Evolutionary conservation across 1,140 invertebrate genomes (phyloP).

Genomic region (Drosophila saltans): DNA sequence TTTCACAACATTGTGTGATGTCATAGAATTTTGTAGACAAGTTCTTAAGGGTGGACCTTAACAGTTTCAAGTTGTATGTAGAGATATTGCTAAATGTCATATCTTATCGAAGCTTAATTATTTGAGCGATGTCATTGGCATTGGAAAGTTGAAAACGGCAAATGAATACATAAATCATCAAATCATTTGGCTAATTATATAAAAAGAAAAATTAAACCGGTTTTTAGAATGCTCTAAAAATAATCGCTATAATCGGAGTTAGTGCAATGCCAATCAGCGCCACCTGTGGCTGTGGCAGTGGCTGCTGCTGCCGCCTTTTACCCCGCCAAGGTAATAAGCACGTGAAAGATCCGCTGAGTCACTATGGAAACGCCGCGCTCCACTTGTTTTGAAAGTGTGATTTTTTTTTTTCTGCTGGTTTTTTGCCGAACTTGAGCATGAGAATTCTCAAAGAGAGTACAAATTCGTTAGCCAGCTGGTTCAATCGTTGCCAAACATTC

Average conservation of each 20-base stretch:
- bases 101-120: slow-evolving; percentile 5
- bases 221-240: slow-evolving; percentile 58
- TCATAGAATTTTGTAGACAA: neutral
- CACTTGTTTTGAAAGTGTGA: slow-evolving; percentile 61
- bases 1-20: slow-evolving; percentile 17
- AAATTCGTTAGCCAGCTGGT: slow-evolving; percentile 39
- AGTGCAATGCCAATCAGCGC: slow-evolving; percentile 41
- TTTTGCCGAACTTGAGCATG: slow-evolving; percentile 3
- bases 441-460: slow-evolving; percentile 42
- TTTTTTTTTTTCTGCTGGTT: slow-evolving; percentile 39
- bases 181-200: slow-evolving; percentile 29
- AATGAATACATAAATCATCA: slow-evolving; percentile 4
- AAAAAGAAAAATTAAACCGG: slow-evolving; percentile 28
- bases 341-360: slow-evolving; percentile 69
- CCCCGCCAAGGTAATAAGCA: slow-evolving; percentile 70
- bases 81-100: neutral
- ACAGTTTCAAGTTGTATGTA: neutral
- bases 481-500: slow-evolving; percentile 55
- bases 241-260: slow-evolving; percentile 29
- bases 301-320: slow-evolving; percentile 65
- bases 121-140: slow-evolving; percentile 8
- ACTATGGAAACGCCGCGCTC: slow-evolving; percentile 45
- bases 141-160: slow-evolving; percentile 13
- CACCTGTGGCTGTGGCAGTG: slow-evolving; percentile 42
- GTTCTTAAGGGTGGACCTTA: slow-evolving; percentile 9